Percentiles rank a stretch among this genome's conserved stretches.
Evolutionary conservation across 2,113 vertebrate species (phyloP).

Genomic region (Neotoma lepida): DNA sequence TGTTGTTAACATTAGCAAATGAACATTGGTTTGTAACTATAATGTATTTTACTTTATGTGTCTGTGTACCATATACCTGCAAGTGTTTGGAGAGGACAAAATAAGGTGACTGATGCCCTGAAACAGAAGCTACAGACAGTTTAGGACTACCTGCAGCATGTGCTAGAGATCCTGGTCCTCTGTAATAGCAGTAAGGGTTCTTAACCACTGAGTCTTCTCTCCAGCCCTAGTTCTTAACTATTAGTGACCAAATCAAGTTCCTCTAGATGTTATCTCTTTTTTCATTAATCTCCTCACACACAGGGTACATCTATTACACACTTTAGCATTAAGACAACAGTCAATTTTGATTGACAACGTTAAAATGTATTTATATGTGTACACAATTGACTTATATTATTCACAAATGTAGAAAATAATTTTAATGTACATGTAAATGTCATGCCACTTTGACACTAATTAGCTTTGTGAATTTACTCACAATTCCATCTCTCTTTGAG

Average conservation of each 20-base stretch:
- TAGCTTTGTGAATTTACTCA: conserved; percentile 10
- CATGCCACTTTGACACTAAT: background rate
- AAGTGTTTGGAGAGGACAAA: background rate
- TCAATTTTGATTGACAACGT: conserved; percentile 22
- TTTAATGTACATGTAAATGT: background rate
- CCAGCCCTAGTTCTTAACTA: background rate
- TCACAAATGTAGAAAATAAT: conserved; percentile 39
- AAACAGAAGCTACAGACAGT: background rate
- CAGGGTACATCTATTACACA: background rate
- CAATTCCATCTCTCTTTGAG: conserved; percentile 12
- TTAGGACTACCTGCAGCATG: too few relatives aligned
- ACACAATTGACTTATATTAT: conserved; percentile 8
- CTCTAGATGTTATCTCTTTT: background rate
- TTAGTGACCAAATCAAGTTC: background rate
- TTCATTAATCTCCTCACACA: background rate
- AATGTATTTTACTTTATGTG: background rate
- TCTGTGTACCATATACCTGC: background rate
- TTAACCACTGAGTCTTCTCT: too few relatives aligned
- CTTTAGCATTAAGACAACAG: background rate
- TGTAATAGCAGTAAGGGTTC: background rate
- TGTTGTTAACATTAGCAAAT: conserved; percentile 31
- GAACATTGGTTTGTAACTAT: background rate
- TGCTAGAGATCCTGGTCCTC: background rate
- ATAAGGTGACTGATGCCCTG: background rate
- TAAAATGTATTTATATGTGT: background rate